These are phyloP conservation scores for Cepaea hortensis DNA, from an alignment of 2,888 invertebrate genomes.

Conservation along the genomic window DNA sequence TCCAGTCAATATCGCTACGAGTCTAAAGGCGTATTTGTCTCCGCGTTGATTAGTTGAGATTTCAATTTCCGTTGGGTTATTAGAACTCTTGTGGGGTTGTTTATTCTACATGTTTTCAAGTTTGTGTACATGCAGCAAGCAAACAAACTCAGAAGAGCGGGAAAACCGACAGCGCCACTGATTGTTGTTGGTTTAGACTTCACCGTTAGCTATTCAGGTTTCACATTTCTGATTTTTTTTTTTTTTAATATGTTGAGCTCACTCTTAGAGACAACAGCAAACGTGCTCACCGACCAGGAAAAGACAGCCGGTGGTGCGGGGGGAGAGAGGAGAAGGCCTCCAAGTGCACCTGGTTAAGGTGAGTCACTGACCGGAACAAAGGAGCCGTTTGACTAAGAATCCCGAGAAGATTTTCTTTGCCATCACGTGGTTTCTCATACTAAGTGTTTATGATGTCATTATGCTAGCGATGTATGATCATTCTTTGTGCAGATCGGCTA, in stretches of 20 bases:
- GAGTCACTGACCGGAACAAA: constrained; percentile 30
- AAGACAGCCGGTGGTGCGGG: not conserved
- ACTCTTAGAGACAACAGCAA: constrained; percentile 6
- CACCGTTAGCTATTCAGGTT: not conserved
- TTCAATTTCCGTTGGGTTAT: no score
- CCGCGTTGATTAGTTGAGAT: no score
- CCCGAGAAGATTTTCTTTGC: not conserved
- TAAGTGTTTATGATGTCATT: not conserved
- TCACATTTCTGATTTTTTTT: not conserved
- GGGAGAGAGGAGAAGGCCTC: not conserved
- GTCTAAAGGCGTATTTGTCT: no score
- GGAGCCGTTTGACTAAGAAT: constrained; percentile 5
- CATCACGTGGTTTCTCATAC: not conserved
- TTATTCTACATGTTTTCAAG: no score
- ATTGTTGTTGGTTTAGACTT: not conserved
- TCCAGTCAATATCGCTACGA: no score
- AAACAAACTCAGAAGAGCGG: not conserved
- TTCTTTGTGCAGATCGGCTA: no score
- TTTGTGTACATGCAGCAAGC: not conserved
- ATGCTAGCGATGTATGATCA: not conserved
- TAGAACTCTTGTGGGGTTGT: no score
- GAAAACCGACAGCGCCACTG: not conserved
- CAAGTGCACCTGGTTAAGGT: constrained; percentile 19
- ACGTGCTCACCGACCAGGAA: not conserved
- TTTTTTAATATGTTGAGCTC: not conserved